Conservation (phyloP, 2,113 vertebrate species). For the Campylomormyrus numenius region DNA sequence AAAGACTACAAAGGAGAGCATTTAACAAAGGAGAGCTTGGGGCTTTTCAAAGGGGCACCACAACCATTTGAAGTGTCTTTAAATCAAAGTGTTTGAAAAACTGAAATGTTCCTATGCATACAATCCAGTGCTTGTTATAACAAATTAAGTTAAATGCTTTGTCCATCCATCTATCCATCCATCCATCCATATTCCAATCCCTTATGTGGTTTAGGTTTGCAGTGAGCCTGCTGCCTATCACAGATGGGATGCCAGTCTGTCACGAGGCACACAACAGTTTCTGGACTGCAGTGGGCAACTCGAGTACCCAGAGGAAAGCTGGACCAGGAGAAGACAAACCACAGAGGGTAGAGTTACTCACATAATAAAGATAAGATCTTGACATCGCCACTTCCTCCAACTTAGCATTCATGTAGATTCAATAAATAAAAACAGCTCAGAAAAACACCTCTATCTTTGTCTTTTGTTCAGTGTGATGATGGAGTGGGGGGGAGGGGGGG, state of each 20-base stretch:
- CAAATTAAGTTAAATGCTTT: neutral
- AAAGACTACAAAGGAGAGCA: neutral
- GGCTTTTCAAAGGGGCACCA: neutral
- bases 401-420: neutral
- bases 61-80: neutral
- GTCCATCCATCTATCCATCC: neutral
- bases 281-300: neutral
- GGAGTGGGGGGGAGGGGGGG: neutral
- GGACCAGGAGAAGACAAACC: neutral
- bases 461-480: neutral
- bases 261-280: neutral
- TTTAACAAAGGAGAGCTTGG: neutral
- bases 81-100: neutral
- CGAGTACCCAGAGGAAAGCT: neutral
- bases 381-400: neutral
- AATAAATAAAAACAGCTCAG: neutral
- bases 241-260: neutral
- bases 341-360: neutral
- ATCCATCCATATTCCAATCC: neutral
- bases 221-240: neutral
- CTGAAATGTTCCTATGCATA: neutral
- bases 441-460: neutral
- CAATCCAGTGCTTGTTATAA: neutral
- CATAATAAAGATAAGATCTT: neutral
- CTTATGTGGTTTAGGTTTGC: neutral